Conservation (phyloP, 2,797 vertebrate genomes). For the Poecilia gillii region DNA sequence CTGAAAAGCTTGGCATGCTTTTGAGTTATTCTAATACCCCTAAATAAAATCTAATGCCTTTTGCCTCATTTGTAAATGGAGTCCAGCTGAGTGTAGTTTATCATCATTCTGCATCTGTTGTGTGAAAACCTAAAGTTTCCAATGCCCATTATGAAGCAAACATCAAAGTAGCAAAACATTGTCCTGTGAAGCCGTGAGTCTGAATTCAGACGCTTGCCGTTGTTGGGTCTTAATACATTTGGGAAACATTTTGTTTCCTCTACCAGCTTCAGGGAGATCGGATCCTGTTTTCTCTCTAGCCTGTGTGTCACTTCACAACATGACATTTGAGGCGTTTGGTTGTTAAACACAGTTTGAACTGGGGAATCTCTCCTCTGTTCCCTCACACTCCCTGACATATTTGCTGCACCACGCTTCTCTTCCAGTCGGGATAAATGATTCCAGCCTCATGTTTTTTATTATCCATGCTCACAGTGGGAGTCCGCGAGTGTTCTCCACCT, state of each 20-base stretch:
- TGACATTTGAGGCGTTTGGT: constrained; percentile 1
- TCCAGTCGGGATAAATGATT: neutral
- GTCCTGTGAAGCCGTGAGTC: neutral
- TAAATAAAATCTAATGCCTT: neutral
- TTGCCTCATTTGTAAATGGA: neutral
- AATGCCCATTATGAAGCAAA: neutral
- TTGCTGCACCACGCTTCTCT: neutral
- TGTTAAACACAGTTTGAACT: neutral
- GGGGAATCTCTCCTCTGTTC: neutral
- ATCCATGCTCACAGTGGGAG: neutral
- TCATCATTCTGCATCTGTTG: neutral
- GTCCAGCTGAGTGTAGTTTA: neutral
- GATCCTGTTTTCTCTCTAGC: neutral
- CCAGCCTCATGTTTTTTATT: neutral
- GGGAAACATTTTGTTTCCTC: neutral
- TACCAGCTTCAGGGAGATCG: neutral
- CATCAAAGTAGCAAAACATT: neutral
- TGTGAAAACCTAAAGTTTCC: neutral
- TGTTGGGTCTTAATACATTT: neutral
- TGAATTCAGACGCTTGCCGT: neutral
- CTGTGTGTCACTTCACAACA: neutral
- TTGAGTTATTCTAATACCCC: neutral
- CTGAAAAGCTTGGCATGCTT: neutral
- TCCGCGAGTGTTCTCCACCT: neutral
- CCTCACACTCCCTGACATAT: neutral